Evolutionary conservation across 2,888 invertebrate genomes (phyloP), one percentile per base, ranked within the genome.

Genomic region (Tribolium freemani): DNA sequence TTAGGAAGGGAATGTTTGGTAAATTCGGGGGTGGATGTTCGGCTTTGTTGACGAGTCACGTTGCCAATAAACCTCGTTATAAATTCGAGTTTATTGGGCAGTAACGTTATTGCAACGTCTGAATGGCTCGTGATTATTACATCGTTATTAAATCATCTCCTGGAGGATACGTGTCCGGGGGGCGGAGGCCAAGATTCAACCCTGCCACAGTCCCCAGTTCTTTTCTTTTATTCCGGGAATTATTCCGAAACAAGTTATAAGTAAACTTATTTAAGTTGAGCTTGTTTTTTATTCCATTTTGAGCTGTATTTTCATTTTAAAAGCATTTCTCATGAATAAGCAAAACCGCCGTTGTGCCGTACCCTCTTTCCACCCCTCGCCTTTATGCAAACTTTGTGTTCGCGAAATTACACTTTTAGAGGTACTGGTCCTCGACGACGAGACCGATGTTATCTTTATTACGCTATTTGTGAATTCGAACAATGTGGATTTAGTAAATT

Each of bases 301-400:
- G 81, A 82, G 82, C 82, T 81, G 83, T 82, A 83, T 84, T 84
- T 84, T 83, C 84, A 84, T 83, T 84, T 84, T 83, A 84, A 84
- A 85, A 84, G 83, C 84, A 83, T 83, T 84, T 82, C 84, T 84
- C 84, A 84, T 84, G 84, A 85, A 85, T 85, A 85, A 84, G 84
- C 84, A 83, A 84, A 85, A 71, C 67, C 71, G 54, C 67, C 64
- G 56, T 61, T 54, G 51, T 58, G 50, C 64, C 51, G 21, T 51
- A 9, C 69, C 51, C 69, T 44, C 51, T 50, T 31, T 58, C 67
- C 58, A 70, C 71, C 77, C 73, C 73, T 78, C 78, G 30, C 57
- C 56, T 48, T 81, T 81, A 80, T 81, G 82, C 80, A 83, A 82
- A 83, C 82, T 80, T 80, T 78, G 81, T 80, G 81, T 80, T 82